Evolutionary conservation across 2,888 invertebrate genomes (phyloP).

Genomic region (Amphipyra tragopoginis): DNA sequence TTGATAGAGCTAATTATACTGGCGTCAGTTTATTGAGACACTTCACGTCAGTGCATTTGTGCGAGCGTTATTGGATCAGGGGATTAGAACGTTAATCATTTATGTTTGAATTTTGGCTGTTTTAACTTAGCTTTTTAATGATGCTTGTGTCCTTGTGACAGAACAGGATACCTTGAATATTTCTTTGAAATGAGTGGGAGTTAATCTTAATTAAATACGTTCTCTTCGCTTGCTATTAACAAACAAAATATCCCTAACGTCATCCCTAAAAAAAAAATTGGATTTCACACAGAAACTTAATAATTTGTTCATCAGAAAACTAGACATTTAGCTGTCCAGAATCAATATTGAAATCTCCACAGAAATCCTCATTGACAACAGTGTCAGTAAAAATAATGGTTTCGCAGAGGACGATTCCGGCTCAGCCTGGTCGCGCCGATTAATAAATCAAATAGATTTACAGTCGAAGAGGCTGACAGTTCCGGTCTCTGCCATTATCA

Average conservation of each 20-base stretch:
- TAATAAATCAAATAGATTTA: constrained; percentile 54
- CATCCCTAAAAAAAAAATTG: no score
- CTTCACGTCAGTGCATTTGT: constrained; percentile 44
- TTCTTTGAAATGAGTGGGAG: no score
- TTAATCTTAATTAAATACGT: no score
- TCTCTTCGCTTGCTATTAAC: no score
- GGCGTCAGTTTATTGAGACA: constrained; percentile 60
- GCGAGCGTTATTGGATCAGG: constrained; percentile 18
- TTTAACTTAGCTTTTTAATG: no score
- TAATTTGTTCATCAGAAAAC: no score
- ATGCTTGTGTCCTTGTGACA: no score
- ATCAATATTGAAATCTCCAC: constrained; percentile 27
- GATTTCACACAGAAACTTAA: no score
- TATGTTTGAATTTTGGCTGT: no score
- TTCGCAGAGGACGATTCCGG: constrained; percentile 15
- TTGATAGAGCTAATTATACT: constrained; percentile 73
- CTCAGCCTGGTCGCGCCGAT: constrained; percentile 3
- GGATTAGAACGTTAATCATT: constrained; percentile 11
- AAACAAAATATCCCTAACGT: no score
- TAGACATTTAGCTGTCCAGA: not conserved
- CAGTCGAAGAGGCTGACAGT: constrained; percentile 34
- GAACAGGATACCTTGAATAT: no score
- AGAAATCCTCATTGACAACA: constrained; percentile 31
- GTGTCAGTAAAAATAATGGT: constrained; percentile 48
- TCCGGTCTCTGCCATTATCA: constrained; percentile 37